These are phyloP conservation scores for Microctenopoma lineatum DNA, from an alignment of 2,797 vertebrate genomes.

Conservation along the genomic window DNA sequence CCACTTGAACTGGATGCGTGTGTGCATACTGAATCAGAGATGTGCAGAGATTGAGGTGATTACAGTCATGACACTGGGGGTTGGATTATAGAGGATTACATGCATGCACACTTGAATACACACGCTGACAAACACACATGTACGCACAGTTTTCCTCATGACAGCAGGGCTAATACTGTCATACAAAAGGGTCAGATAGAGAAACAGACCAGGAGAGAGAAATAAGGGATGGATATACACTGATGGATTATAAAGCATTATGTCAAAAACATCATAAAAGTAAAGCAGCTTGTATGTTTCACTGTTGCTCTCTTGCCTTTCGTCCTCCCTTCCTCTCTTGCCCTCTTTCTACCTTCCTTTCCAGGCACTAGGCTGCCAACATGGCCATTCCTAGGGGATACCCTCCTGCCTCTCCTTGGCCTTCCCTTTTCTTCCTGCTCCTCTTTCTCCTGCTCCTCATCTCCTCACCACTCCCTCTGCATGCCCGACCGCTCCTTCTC, in stretches of 20 bases:
- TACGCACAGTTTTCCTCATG: slow-evolving; percentile 38
- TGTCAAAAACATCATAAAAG: slow-evolving; percentile 65
- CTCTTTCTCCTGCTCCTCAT: slow-evolving; percentile 74
- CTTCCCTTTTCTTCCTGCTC: slow-evolving; percentile 72
- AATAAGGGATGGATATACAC: slow-evolving; percentile 39
- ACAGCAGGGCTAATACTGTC: slow-evolving; percentile 58
- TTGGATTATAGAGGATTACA: slow-evolving; percentile 78
- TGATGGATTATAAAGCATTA: slow-evolving; percentile 62
- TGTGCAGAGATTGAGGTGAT: slow-evolving; percentile 71
- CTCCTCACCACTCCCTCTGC: slow-evolving; percentile 55
- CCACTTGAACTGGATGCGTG: slow-evolving; percentile 16
- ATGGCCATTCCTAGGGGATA: slow-evolving; percentile 77
- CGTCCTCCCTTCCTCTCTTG: slow-evolving; percentile 12
- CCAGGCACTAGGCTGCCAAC: slow-evolving; percentile 82
- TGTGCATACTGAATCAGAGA: slow-evolving; percentile 35
- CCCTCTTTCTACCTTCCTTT: slow-evolving; percentile 29
- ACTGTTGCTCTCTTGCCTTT: slow-evolving; percentile 48
- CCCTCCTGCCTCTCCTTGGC: slow-evolving; percentile 71
- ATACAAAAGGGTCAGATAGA: slow-evolving; percentile 55
- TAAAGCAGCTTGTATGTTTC: slow-evolving; percentile 59
- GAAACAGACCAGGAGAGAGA: slow-evolving; percentile 40
- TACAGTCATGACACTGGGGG: slow-evolving; percentile 71
- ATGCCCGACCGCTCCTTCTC: slow-evolving; percentile 80
- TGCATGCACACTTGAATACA: slow-evolving; percentile 44
- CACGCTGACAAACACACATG: slow-evolving; percentile 42